Base-by-base conservation (phyloP, 2,797 vertebrate genomes). In the Hylomyscus alleni region DNA sequence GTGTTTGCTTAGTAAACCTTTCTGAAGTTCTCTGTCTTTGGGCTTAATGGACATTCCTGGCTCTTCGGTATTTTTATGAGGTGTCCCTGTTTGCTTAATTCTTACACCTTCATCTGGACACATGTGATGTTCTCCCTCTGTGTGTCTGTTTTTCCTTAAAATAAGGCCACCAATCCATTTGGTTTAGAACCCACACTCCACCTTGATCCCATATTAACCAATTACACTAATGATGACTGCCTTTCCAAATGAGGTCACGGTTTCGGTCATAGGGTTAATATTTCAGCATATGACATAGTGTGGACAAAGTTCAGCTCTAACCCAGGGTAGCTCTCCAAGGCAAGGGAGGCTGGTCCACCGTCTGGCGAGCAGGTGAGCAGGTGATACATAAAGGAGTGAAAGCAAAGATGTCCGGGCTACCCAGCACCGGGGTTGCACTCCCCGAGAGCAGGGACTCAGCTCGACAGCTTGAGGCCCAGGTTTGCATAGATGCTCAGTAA, bases 361-460 rank as follows among this genome's bases (percentile, higher is more conserved):
- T 81, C 69, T 34, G 15, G 19, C 9, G 9, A 24, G 14, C 13
- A 34, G 31, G 29, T 40, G 6, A 54, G 31, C 60, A 26, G 0
- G 2, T 20, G 6, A 52, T 10, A 34, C 58, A 3, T 0, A 9
- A 52, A n/a, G 84, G 40, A 26, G 65, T 24, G 67, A 22, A 44
- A 89, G 31, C 26, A 58, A 75, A 7, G 15, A 22, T 3, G 72
- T 22, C 19, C 26, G 10, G 22, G 22, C 10, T 90, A 86, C 60
- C 22, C 31, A 65, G 9, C 8, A 4, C 0, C 1, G 54, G 29
- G 15, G 34, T 3, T 3, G 2, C 12, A 3, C 8, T 26, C 13
- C 40, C 52, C 7, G 24, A 62, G 60, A 83, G 20, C 4, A 87
- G 17, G 26, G 24, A 11, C 19, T 69, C 19, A 44, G n/a, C 77